phyloP scores from a whole-genome alignment of 2,797 vertebrate species.

The Clamator glandarius region DNA sequence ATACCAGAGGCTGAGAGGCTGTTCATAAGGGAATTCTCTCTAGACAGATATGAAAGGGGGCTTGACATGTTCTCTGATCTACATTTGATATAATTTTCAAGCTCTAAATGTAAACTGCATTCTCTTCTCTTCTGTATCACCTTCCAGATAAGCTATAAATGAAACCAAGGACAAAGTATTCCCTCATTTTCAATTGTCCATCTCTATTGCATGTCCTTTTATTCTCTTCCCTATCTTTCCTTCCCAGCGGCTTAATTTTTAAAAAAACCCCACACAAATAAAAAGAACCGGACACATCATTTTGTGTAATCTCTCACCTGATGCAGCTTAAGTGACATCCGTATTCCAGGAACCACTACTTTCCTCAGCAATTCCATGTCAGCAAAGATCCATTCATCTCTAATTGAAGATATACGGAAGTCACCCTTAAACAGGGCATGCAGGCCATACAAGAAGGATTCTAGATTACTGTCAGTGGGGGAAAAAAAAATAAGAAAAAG shows the following conservation, averaged over 20 bases:
- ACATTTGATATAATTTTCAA: neutral
- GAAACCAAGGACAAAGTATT: neutral
- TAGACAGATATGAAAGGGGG: neutral
- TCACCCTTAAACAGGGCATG: constrained; percentile 98
- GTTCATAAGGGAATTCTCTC: neutral
- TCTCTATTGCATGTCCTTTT: neutral
- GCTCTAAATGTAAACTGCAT: neutral
- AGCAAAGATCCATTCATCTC: constrained; percentile 99
- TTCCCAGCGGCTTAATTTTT: neutral
- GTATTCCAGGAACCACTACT: constrained; percentile 96
- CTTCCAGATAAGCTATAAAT: neutral
- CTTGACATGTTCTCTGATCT: neutral
- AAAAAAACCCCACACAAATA: neutral
- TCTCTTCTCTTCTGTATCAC: neutral
- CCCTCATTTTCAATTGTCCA: neutral
- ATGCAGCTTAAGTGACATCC: constrained; percentile 98
- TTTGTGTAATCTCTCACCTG: constrained; percentile 81
- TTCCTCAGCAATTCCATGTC: constrained; percentile 98
- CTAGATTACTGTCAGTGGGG: constrained; percentile 87
- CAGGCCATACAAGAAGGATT: constrained; percentile 96
- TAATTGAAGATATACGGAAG: constrained; percentile 96
- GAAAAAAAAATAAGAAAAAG: neutral
- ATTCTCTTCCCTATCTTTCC: neutral
- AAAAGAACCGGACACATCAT: neutral
- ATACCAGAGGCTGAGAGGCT: neutral